Conservation (phyloP, 1,140 invertebrate species). For the Musca vetustissima region DNA sequence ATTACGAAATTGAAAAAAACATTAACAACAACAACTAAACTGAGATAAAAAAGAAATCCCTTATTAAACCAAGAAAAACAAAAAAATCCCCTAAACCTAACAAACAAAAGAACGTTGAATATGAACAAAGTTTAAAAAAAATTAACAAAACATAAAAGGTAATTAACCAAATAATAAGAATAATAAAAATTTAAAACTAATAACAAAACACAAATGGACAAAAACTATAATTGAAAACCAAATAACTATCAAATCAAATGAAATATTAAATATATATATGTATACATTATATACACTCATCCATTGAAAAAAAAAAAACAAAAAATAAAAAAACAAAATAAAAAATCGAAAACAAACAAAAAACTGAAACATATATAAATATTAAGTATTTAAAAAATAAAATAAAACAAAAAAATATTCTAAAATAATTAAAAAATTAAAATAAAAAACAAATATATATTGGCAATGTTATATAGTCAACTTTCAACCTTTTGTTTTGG, state of each 20-base stretch:
- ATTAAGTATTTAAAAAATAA: background rate
- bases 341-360: background rate
- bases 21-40: background rate
- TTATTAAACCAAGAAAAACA: background rate
- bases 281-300: background rate
- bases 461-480: slow-evolving; percentile 12
- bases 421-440: background rate
- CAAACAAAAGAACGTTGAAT: slow-evolving; percentile 10
- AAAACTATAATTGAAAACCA: background rate
- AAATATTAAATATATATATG: slow-evolving; percentile 6
- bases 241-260: slow-evolving; percentile 18
- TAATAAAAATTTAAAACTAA: too few relatives aligned
- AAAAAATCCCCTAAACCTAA: background rate
- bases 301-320: background rate
- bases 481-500: too few relatives aligned
- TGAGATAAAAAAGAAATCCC: too few relatives aligned
- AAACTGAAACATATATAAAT: background rate
- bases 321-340: too few relatives aligned
- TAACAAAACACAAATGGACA: background rate
- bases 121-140: slow-evolving; percentile 17
- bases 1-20: slow-evolving; percentile 5
- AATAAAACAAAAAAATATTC: too few relatives aligned
- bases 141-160: too few relatives aligned
- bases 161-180: too few relatives aligned
- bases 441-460: slow-evolving; percentile 7